phyloP scores from a whole-genome alignment of 2,888 invertebrate species.

The Operophtera brumata region DNA sequence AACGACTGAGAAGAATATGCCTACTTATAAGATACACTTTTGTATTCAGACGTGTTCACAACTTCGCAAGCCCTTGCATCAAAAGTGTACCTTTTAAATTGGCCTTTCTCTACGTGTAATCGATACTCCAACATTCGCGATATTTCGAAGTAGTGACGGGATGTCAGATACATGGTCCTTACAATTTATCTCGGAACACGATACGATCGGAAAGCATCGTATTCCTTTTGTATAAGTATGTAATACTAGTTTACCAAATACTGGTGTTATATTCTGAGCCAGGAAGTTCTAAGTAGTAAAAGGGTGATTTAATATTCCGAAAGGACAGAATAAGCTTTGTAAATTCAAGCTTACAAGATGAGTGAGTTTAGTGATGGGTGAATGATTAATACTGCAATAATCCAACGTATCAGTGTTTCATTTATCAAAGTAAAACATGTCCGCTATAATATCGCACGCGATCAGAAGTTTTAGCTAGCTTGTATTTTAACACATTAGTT shows the following conservation, averaged over 20 bases:
- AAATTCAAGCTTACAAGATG: conserved; percentile 13
- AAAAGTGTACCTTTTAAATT: neutral
- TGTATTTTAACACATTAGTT: conserved; percentile 45
- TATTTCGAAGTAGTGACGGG: conserved; percentile 11
- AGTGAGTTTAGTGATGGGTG: conserved; percentile 18
- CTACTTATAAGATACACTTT: too few relatives aligned
- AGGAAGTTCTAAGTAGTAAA: neutral
- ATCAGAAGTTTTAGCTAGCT: conserved; percentile 33
- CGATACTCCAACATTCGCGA: conserved; percentile 2
- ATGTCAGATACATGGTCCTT: conserved; percentile 12
- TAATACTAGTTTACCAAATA: conserved; percentile 3
- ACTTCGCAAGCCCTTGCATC: conserved; percentile 1
- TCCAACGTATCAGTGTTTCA: conserved; percentile 32
- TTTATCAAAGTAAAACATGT: conserved; percentile 36
- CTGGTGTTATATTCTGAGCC: neutral
- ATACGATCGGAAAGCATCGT: conserved; percentile 13
- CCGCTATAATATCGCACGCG: conserved; percentile 33
- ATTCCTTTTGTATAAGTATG: conserved; percentile 2
- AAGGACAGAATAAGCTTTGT: conserved; percentile 1
- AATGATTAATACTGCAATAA: conserved; percentile 36
- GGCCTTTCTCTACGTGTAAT: conserved; percentile 3
- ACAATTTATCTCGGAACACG: conserved; percentile 17
- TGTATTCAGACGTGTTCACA: too few relatives aligned
- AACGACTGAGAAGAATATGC: too few relatives aligned
- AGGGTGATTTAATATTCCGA: too few relatives aligned